A percentile compares a stretch with the other conserved stretches of the same genome.
Conservation (phyloP, 2,113 vertebrate species). For the Ailurus styani region DNA sequence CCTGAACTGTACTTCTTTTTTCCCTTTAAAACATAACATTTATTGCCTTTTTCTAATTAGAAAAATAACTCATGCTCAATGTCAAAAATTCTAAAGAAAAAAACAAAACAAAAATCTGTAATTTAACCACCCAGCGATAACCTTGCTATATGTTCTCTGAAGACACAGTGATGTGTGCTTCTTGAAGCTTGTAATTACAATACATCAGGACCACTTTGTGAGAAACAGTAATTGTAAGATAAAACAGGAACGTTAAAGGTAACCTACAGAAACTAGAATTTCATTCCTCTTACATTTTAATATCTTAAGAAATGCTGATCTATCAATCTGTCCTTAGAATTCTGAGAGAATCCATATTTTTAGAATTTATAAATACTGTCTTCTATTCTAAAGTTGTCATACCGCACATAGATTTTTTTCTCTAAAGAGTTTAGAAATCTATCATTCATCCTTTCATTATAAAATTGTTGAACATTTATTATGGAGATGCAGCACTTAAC, state of each 20-base stretch:
- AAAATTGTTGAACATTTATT: constrained; percentile 19
- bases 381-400: constrained; percentile 23
- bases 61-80: constrained; percentile 51
- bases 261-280: constrained; percentile 25
- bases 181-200: constrained; percentile 44
- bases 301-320: constrained; percentile 36
- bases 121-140: constrained; percentile 45
- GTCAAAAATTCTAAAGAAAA: constrained; percentile 21
- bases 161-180: background rate
- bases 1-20: background rate
- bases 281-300: background rate
- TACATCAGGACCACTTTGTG: constrained; percentile 1
- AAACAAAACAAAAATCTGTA: constrained; percentile 46
- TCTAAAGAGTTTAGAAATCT: background rate
- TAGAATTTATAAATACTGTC: constrained; percentile 22
- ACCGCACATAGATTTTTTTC: background rate
- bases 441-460: background rate
- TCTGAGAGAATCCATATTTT: constrained; percentile 11
- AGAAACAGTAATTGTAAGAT: constrained; percentile 47
- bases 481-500: background rate
- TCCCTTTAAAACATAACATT: background rate
- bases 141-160: constrained; percentile 46
- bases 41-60: constrained; percentile 35
- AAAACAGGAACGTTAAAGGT: constrained; percentile 35
- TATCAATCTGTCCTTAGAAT: constrained; percentile 29